Evolutionary conservation across 2,113 vertebrate genomes (phyloP).

Genomic region (Solea senegalensis): DNA sequence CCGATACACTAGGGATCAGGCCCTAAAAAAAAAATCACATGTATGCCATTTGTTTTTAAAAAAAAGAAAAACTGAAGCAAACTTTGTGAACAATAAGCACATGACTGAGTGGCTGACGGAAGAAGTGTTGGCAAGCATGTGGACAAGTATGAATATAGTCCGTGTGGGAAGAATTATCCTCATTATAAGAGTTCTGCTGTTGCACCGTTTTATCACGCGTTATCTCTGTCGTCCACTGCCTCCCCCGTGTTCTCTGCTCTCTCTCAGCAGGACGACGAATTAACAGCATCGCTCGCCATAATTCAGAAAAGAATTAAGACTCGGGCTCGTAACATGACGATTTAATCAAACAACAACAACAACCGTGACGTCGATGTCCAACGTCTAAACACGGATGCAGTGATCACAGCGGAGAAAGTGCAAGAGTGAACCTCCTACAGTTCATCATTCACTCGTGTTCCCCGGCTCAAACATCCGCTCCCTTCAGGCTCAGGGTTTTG

Average conservation of each 20-base stretch:
- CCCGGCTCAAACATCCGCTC: conserved; percentile 24
- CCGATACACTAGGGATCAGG: too few species aligned
- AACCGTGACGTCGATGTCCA: conserved; percentile 7
- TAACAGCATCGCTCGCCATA: conserved; percentile 55
- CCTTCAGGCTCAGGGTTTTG: conserved; percentile 2
- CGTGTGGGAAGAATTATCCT: conserved; percentile 77
- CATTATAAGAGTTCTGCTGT: conserved; percentile 61
- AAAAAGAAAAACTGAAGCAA: conserved; percentile 4
- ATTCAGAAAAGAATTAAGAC: conserved; percentile 36
- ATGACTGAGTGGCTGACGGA: conserved; percentile 21
- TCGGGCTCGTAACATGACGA: conserved; percentile 27
- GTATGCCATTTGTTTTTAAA: too few species aligned
- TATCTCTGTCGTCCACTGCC: conserved; percentile 51
- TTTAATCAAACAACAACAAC: conserved; percentile 30
- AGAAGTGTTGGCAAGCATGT: conserved; percentile 54
- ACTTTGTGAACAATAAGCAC: conserved; percentile 26
- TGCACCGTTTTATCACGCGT: conserved; percentile 59
- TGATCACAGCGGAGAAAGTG: conserved; percentile 22
- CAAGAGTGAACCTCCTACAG: conserved; percentile 11
- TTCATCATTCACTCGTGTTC: conserved; percentile 17
- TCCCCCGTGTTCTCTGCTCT: conserved; percentile 18
- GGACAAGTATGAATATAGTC: conserved; percentile 53
- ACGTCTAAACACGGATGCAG: not conserved
- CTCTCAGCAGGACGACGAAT: conserved; percentile 56
- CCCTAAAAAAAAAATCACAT: too few species aligned